Evolutionary conservation across 2,797 vertebrate species (phyloP), one percentile per base, ranked within the genome.

Genomic region (Takifugu ocellatus): DNA sequence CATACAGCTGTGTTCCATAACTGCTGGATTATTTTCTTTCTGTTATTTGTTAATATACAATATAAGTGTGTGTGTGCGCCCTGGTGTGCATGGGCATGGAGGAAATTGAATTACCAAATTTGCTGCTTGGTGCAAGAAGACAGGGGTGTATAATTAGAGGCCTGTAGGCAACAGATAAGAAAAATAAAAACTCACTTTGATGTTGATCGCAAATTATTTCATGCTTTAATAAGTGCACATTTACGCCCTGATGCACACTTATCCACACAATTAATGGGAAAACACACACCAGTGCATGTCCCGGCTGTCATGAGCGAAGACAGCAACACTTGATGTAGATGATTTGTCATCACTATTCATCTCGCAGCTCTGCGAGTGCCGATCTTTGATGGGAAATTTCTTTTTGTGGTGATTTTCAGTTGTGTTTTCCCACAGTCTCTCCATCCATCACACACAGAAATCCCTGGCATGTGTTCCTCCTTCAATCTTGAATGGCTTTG

Each of bases 121-220:
- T 66, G 58, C 63, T 43, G 69, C 66, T 56, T 54, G 54, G 39
- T 68, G 67, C 72, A 76, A 60, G 66, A 72, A 71, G 63, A 52
- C 68, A 66, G 78, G 75, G 66, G 79, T 83, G 70, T 63, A 71
- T 79, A 84, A 88, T 84, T 84, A 81, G 63, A 64, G 74, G 74
- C 70, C 83, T 87, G 82, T 66, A 63, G 82, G 72, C 77, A 72
- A 68, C 68, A 85, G 84, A 88, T 86, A 88, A 87, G 75, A 66
- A 81, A 83, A 78, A 84, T 77, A 83, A 84, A 80, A 73, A 78
- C 78, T 76, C 53, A 75, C 82, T 87, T 84, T 87, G 81, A 85
- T 86, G 84, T 82, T 79, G 76, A 83, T 84, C 76, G 72, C 76
- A 83, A 76, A 77, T 81, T 77, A 75, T 82, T 80, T 82, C 59